These are phyloP conservation scores for Tadarida brasiliensis DNA, from an alignment of 2,797 vertebrate species.

Conservation along the genomic window DNA sequence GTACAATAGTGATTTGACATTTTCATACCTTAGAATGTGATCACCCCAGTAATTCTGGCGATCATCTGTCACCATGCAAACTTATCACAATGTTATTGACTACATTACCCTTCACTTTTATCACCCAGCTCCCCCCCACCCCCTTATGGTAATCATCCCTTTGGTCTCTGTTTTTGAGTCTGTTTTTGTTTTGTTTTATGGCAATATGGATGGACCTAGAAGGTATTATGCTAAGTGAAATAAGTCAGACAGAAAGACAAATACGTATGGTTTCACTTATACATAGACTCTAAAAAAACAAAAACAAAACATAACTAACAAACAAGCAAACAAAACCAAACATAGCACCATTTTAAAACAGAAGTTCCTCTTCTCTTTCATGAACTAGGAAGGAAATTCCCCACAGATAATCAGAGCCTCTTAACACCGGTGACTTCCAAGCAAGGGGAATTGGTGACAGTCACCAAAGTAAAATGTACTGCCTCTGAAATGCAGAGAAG, in stretches of 20 bases:
- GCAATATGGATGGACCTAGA: neutral
- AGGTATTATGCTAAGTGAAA: neutral
- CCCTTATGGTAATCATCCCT: neutral
- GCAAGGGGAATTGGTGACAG: neutral
- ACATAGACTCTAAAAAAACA: neutral
- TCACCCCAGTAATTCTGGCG: neutral
- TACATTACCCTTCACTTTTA: neutral
- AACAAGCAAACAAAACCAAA: neutral
- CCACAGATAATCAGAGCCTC: neutral
- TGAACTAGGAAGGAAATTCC: neutral
- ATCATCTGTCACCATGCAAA: neutral
- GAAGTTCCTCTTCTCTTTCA: conserved; percentile 14
- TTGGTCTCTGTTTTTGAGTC: neutral
- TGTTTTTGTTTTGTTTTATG: neutral
- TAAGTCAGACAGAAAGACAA: neutral
- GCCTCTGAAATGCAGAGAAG: neutral
- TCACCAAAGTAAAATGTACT: neutral
- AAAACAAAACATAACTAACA: neutral
- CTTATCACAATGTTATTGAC: neutral
- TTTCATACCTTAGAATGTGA: neutral
- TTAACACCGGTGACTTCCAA: neutral
- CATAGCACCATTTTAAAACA: neutral
- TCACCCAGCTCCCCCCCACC: neutral
- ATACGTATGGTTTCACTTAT: neutral
- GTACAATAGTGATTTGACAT: neutral